Evolutionary conservation across 2,797 vertebrate genomes (phyloP).

Genomic region (Orientallactaga sibirica): DNA sequence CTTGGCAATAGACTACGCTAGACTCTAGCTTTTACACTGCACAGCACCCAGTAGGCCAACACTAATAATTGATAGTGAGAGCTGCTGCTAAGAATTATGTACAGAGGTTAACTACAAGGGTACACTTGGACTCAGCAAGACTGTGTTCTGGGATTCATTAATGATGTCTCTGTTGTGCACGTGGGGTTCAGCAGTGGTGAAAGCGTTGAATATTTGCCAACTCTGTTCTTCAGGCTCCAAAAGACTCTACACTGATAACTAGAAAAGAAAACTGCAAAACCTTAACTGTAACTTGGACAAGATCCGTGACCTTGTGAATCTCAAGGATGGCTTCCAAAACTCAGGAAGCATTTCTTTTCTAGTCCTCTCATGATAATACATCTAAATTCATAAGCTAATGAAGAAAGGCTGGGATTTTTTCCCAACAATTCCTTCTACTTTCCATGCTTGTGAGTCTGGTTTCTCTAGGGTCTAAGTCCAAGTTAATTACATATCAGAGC

Average conservation of each 20-base stretch:
- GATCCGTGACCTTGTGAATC: neutral
- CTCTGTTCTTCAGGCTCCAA: neutral
- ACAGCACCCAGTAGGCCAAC: neutral
- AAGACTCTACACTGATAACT: neutral
- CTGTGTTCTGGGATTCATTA: neutral
- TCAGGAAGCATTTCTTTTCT: slow-evolving; percentile 17
- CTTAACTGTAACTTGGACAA: slow-evolving; percentile 45
- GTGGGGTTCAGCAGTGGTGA: neutral
- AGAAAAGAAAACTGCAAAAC: neutral
- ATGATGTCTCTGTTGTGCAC: neutral
- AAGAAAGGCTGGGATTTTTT: slow-evolving; percentile 7
- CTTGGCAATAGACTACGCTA: neutral
- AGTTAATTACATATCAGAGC: neutral
- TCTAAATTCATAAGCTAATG: neutral
- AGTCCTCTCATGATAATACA: neutral
- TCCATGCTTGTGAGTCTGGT: neutral
- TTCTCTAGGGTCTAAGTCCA: neutral
- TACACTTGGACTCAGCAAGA: neutral
- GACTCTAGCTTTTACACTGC: neutral
- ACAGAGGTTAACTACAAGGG: neutral
- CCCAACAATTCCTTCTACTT: neutral
- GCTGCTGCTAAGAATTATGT: neutral
- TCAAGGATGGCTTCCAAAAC: slow-evolving; percentile 30
- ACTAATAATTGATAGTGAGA: neutral
- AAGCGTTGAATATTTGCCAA: neutral